Base-by-base conservation (phyloP, 2,113 vertebrate genomes). In the Nematolebias whitei region DNA sequence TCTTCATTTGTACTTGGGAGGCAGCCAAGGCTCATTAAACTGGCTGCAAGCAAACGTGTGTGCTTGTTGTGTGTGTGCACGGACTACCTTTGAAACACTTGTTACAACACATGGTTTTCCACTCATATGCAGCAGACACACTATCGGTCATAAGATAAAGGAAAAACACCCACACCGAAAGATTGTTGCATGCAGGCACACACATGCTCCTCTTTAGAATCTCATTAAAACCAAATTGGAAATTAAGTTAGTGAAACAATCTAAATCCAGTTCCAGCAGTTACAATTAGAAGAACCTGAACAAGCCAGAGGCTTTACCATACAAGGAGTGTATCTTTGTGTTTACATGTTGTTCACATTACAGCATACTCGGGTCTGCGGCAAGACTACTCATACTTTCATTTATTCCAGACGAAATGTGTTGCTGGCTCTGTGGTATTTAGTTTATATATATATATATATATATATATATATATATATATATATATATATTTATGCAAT, bases 1-100 rank as follows among this genome's bases (percentile, higher is more conserved):
- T 80, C 74, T 85, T 84, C 57, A 85, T 88, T 88, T 79, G 73
- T 81, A 59, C 43, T 84, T 88, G 89, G 84, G 71, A 82, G 50
- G 65, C 20, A 52, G 59, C 84, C 87, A 88, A 72, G 47, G 55
- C 55, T 63, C 65, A 43, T 50, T 71, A 45, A 74, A 51, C 61
- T 74, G 62, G 52, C 75, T 74, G 40, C 22, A 65, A 49, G 38
- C 44, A 49, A 18, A 13, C 40, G 59, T 53, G 49, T 54, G 40
- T 65, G 16, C 48, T 47, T 62, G 22, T 15, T 49, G 52, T 48
- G 52, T 43, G 48, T 26, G 40, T 60, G 47, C 50, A 63, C 35
- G 13, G 16, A 55, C 57, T 67, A 63, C 19, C 57, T 51, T 65
- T 63, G 16, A 70, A 72, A 67, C 11, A 47, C 60, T 54, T 70